Evolutionary conservation across 2,797 vertebrate genomes (phyloP).

Genomic region (Limnodromus scolopaceus): DNA sequence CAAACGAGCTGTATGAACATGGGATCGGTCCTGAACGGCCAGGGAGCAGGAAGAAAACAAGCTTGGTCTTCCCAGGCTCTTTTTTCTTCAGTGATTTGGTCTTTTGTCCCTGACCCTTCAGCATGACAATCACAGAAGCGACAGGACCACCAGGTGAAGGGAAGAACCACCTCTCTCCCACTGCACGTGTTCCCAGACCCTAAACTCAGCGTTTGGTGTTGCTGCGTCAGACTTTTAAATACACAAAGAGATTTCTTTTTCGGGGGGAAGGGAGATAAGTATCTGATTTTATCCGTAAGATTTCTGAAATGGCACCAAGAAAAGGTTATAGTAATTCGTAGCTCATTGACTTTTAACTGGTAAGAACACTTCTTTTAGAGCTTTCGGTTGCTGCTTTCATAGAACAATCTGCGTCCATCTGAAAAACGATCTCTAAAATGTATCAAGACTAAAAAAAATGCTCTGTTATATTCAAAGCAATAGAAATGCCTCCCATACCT

Average conservation of each 20-base stretch:
- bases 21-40: not conserved
- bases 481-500: not conserved
- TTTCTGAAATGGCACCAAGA: not conserved
- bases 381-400: not conserved
- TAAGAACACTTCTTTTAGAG: not conserved
- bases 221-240: not conserved
- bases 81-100: not conserved
- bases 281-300: not conserved
- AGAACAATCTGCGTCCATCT: not conserved
- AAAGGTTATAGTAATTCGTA: not conserved
- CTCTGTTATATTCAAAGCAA: not conserved
- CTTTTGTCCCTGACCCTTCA: not conserved
- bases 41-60: not conserved
- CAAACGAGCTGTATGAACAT: not conserved
- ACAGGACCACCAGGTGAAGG: rapidly evolving
- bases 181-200: rapidly evolving
- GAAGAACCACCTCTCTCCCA: not conserved
- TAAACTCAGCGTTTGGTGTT: not conserved
- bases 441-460: not conserved
- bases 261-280: rapidly evolving
- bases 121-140: not conserved
- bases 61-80: not conserved
- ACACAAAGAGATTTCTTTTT: not conserved
- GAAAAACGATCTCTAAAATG: not conserved
- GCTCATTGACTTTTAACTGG: not conserved